Base-by-base conservation (phyloP, 2,113 vertebrate species). In the Anoura caudifer region DNA sequence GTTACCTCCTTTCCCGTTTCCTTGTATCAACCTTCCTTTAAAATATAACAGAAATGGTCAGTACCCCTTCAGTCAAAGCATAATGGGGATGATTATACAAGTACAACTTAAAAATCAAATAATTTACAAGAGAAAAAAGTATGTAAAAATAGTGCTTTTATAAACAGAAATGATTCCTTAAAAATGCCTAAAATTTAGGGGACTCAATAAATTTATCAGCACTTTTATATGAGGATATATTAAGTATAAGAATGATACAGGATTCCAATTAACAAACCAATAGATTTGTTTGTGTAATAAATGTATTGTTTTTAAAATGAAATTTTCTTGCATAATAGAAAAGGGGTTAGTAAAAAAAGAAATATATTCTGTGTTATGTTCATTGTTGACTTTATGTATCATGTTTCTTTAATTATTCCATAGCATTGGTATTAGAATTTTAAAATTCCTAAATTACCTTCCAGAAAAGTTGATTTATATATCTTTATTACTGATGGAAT, bases 371-470 rank as follows among this genome's bases (percentile, higher is more conserved):
- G 54, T 94, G 59, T 94, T 80, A 95, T 85, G 87, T 89, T 97
- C 97, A 87, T 91, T 98, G 89, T 97, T 98, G 84, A 36, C 89
- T 97, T 93, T 97, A 61, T 19, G 72, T 73, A 95, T 26, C 82
- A 93, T 87, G 77, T 90, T 73, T 65, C 97, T 96, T 95, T 98
- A 93, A 95, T 97, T 98, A 96, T 97, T 98, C 97, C 70, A 70
- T 70, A 84, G 45, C 19, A 97, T 72, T 95, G 54, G 38, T 96
- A 87, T 98, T 96, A 96, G 26, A 50, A 95, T 97, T 98, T 97
- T 93, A 97, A 96, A 96, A 94, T 97, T 83, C 80, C 94, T 95
- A 97, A 97, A 97, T 95, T 94, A 87, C n/a, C 96, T 77, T 96
- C 67, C 50, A 94, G 33, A 95, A 86, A 93, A 54, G 45, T 81